phyloP scores from a whole-genome alignment of 2,888 invertebrate species.

The Gandaritis pyraliata region DNA sequence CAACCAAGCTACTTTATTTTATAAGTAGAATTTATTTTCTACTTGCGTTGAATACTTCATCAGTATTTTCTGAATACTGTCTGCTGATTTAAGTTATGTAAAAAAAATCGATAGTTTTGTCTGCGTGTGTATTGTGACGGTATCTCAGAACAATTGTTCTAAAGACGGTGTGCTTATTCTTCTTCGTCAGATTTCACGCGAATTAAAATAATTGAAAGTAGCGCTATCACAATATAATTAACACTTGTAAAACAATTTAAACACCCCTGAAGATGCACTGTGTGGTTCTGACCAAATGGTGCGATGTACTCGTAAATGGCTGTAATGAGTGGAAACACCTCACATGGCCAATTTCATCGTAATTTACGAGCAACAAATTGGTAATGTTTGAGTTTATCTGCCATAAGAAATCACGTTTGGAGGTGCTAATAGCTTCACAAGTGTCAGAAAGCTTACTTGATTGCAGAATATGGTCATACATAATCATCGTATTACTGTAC shows the following conservation, averaged over 20 bases:
- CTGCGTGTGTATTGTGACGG: no score
- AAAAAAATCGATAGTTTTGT: no score
- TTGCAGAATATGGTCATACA: neutral
- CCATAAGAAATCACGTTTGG: conserved; percentile 26
- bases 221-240: conserved; percentile 9
- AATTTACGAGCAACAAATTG: conserved; percentile 50
- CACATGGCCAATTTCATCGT: conserved; percentile 43
- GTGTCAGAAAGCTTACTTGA: conserved; percentile 26
- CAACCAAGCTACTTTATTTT: neutral
- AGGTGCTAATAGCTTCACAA: conserved; percentile 27
- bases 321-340: conserved; percentile 41
- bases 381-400: conserved; percentile 43
- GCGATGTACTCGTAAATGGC: conserved; percentile 48
- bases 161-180: neutral
- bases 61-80: no score
- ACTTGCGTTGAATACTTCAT: neutral
- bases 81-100: no score
- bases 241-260: conserved; percentile 38
- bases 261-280: conserved; percentile 32
- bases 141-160: no score
- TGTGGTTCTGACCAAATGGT: conserved; percentile 47
- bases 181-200: conserved; percentile 11
- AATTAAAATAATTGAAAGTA: conserved; percentile 16
- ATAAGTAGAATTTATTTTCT: neutral
- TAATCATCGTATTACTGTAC: conserved; percentile 3